Percentiles rank a stretch among this genome's conserved stretches.
Evolutionary conservation across 35 echinoderm and acorn worm species (phyloP).

Genomic region (Acanthaster planci): DNA sequence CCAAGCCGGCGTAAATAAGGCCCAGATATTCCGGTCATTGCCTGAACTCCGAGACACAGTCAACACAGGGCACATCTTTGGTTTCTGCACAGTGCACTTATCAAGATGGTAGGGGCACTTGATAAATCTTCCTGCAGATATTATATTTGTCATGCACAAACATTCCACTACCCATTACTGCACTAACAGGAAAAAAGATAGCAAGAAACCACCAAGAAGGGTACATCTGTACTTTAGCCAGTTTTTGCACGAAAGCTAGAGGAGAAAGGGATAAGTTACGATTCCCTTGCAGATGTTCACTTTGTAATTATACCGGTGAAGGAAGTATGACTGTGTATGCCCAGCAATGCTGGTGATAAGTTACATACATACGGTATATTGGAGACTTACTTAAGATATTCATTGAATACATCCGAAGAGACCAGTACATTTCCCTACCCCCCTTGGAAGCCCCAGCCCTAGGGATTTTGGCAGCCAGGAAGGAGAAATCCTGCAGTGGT

Average conservation of each 20-base stretch:
- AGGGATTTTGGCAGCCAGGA: too few relatives aligned
- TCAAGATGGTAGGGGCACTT: not conserved
- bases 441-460: too few relatives aligned
- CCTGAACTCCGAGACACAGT: constrained; percentile 22
- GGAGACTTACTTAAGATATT: not conserved
- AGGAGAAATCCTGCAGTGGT: too few relatives aligned
- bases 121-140: constrained; percentile 20
- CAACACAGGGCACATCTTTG: not conserved
- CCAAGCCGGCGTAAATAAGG: too few relatives aligned
- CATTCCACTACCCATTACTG: constrained; percentile 14
- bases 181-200: not conserved
- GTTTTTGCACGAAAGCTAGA: not conserved
- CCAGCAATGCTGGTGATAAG: not conserved
- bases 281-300: not conserved
- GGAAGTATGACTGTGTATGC: not conserved
- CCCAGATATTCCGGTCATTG: not conserved
- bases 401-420: too few relatives aligned
- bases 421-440: too few relatives aligned
- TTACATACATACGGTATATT: not conserved
- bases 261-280: constrained; percentile 15
- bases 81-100: constrained; percentile 11
- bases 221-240: constrained; percentile 6
- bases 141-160: constrained; percentile 11
- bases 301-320: constrained; percentile 11
- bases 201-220: not conserved